phyloP scores from a whole-genome alignment of 2,797 vertebrate species.

The Orestias chungarensis region DNA sequence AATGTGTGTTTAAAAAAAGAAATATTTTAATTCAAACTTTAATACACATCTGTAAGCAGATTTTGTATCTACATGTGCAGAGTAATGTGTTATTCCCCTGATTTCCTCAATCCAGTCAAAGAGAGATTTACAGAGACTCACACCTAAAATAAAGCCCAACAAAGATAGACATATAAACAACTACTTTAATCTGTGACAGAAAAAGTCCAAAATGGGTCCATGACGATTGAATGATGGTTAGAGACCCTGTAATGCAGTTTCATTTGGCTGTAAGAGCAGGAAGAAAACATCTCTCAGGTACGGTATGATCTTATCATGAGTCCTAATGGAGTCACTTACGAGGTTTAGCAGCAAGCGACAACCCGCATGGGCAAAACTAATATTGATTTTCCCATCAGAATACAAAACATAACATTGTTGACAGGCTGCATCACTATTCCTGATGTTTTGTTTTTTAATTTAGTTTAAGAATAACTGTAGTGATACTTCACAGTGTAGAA shows the following conservation, averaged over 20 bases:
- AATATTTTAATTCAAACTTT: not conserved
- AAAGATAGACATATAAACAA: slow-evolving; percentile 10
- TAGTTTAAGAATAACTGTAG: slow-evolving; percentile 14
- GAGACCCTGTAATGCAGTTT: slow-evolving; percentile 70
- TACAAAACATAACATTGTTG: slow-evolving; percentile 54
- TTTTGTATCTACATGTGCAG: not conserved
- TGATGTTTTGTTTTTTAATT: slow-evolving; percentile 25
- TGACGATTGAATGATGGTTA: slow-evolving; percentile 65
- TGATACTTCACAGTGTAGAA: slow-evolving; percentile 14
- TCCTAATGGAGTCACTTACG: slow-evolving; percentile 75
- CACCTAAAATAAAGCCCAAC: not conserved
- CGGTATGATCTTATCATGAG: slow-evolving; percentile 73
- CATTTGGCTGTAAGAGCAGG: slow-evolving; percentile 70
- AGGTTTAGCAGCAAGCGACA: slow-evolving; percentile 52
- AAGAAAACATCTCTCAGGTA: slow-evolving; percentile 73
- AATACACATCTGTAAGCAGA: not conserved
- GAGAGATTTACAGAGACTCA: not conserved
- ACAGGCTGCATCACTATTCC: slow-evolving; percentile 21
- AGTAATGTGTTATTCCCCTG: not conserved
- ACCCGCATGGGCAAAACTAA: slow-evolving; percentile 44
- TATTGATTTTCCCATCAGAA: slow-evolving; percentile 75
- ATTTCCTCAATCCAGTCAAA: not conserved
- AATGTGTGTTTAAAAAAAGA: not conserved
- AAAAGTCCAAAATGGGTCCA: slow-evolving; percentile 51
- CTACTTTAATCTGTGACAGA: slow-evolving; percentile 42